Percentiles rank a stretch among this genome's conserved stretches.
These are phyloP conservation scores for Drosophila bocki DNA, from an alignment of 1,140 invertebrate species.

Conservation along the genomic window DNA sequence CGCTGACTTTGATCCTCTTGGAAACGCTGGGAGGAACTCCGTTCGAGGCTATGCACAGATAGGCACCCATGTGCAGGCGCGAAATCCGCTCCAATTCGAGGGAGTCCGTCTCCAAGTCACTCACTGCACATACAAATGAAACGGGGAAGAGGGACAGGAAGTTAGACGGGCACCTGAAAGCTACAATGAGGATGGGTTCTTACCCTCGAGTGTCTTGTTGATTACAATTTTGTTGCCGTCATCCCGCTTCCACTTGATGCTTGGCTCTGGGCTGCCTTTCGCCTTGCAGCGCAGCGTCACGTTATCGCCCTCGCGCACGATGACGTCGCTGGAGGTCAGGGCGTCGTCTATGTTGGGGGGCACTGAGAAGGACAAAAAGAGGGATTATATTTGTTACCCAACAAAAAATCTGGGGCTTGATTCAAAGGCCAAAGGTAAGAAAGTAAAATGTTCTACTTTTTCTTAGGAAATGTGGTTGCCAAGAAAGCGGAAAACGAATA, in stretches of 20 bases:
- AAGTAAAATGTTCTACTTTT: slow-evolving; percentile 52
- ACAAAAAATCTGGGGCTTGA: slow-evolving; percentile 45
- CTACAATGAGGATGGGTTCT: slow-evolving; percentile 49
- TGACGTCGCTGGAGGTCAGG: slow-evolving; percentile 95
- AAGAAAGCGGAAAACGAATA: slow-evolving; percentile 36
- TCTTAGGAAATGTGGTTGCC: slow-evolving; percentile 41
- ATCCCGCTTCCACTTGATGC: slow-evolving; percentile 96
- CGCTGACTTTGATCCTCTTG: slow-evolving; percentile 96
- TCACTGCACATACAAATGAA: slow-evolving; percentile 86
- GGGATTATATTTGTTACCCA: slow-evolving; percentile 45
- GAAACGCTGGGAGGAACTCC: slow-evolving; percentile 93
- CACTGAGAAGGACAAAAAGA: slow-evolving; percentile 87
- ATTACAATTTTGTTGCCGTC: slow-evolving; percentile 93
- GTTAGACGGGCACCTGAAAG: not conserved
- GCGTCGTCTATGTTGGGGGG: slow-evolving; percentile 96
- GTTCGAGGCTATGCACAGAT: slow-evolving; percentile 94
- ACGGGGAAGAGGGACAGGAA: not conserved
- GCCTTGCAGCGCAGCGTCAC: slow-evolving; percentile 95
- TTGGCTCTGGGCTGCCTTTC: slow-evolving; percentile 94
- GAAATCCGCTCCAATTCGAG: slow-evolving; percentile 95
- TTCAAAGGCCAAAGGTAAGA: slow-evolving; percentile 60
- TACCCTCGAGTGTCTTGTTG: slow-evolving; percentile 92
- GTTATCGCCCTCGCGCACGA: slow-evolving; percentile 95
- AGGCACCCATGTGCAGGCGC: slow-evolving; percentile 95
- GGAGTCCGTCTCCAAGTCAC: slow-evolving; percentile 92